Evolutionary conservation across 2,797 vertebrate genomes (phyloP), one percentile per base, ranked within the genome.

Genomic region (Girardinus metallicus): DNA sequence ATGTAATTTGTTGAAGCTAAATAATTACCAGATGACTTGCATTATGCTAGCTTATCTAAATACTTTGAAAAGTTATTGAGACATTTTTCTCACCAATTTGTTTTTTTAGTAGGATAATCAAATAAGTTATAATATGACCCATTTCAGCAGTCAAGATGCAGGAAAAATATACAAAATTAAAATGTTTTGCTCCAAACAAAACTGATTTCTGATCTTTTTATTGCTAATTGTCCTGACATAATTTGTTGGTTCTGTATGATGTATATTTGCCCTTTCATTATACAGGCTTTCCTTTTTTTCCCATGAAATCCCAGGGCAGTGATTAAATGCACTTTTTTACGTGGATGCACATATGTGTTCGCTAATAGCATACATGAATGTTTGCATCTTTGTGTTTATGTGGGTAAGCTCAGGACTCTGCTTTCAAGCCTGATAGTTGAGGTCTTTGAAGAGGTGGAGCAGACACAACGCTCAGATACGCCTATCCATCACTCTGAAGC

Each of bases 401-500:
- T 74, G 82, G 80, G 84, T 13, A 77, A 75, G 80, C 77, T 51
- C 31, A 18, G 3, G 73, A 62, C 83, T 80, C 36, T 70, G 80
- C 80, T 85, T 76, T 74, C 9, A 68, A 81, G 84, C 83, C 73
- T 74, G 84, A 72, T 83, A 44, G 74, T 88, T 83, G 85, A 90
- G 85, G 78, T 78, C 77, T 83, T 79, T 86, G 86, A 86, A 85
- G 84, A 87, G 91, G 86, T 87, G 91, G 91, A 85, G 89, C 85
- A 83, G 87, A 89, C 82, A 77, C 79, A 11, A 82, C 82, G 81
- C 81, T 83, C 85, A 90, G 91, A 92, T 91, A 88, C 86, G 84
- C 91, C 93, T 88, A 91, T 93, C 93, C 86, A 94, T 95, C 94
- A 93, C 91, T 83, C 51, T 84, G 87, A 91, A 90, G 86, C 82